Evolutionary conservation across 2,888 invertebrate species (phyloP), one percentile per base, ranked within the genome.

Genomic region (Megaustenia siamemsis): DNA sequence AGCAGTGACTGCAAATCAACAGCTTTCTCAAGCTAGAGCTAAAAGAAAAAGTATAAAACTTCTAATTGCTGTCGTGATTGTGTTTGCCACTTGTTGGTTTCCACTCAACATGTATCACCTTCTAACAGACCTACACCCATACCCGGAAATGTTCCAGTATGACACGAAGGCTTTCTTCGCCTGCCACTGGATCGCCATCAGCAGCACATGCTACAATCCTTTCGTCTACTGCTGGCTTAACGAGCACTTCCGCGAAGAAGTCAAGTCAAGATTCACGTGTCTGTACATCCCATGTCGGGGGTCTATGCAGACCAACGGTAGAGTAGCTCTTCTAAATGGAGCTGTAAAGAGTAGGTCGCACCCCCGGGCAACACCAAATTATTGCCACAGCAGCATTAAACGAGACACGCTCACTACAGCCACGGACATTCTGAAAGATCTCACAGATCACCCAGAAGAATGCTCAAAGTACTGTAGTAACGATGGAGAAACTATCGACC

Each of bases 151-250:
- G n/a, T 90, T 90, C 86, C 90, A 90, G 32, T 94, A 94, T 88
- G 93, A 93, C 86, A 93, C 94, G 1, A 92, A 91, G 1, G 92
- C 92, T 3, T 94, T 94, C 88, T 92, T 94, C 43, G 88, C 93
- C 63, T 94, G 94, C 84, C 94, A 95, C 87, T 94, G 94, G 93
- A 90, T 94, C n/a, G 94, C 94, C 38, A 94, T 95, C 91, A 94
- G 94, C 86, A 94, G 94, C 86, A 94, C 94, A 4, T 94, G 94
- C 88, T 94, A 93, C 89, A 95, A 95, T 86, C 94, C 95, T 0
- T 94, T 94, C 88, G 94, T 95, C 28, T 95, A 95, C 88, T 95
- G 94, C 86, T 94, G 94, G 94, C 89, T 94, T 32, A 94, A 95
- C 88, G 94, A 94, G 83, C 91, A 92, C 85, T 95, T 94, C 89